These are phyloP conservation scores for Dioctria linearis DNA, from an alignment of 2,888 invertebrate species.

Conservation along the genomic window DNA sequence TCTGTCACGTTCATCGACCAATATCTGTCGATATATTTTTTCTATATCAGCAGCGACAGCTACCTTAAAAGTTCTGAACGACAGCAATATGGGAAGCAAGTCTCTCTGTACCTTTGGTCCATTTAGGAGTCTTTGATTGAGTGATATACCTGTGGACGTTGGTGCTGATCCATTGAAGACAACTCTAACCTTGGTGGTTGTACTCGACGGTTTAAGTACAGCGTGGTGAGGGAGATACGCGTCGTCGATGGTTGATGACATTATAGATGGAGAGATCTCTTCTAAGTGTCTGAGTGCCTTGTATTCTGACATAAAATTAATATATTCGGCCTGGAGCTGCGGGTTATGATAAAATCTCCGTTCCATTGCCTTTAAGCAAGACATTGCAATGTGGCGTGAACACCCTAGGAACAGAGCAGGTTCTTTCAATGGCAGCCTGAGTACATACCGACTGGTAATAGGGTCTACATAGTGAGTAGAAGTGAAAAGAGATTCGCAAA, in stretches of 20 bases:
- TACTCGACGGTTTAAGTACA: not conserved
- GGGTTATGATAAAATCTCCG: not conserved
- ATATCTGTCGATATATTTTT: no score
- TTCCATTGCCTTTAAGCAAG: not conserved
- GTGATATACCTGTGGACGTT: not conserved
- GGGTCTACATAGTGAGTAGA: constrained; percentile 2
- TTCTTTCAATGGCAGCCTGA: constrained; percentile 7
- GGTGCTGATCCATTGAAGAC: no score
- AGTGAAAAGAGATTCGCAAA: not conserved
- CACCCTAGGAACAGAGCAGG: not conserved
- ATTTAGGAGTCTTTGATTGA: not conserved
- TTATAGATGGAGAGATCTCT: not conserved
- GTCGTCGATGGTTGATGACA: no score
- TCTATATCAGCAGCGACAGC: not conserved
- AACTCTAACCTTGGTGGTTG: not conserved
- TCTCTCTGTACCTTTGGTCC: not conserved
- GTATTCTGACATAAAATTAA: not conserved
- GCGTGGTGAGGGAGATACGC: constrained; percentile 1
- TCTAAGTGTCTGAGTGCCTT: not conserved
- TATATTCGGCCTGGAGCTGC: not conserved
- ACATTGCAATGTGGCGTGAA: not conserved
- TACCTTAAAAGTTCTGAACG: not conserved
- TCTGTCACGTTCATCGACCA: no score
- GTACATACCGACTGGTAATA: not conserved
- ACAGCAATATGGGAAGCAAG: not conserved